Evolutionary conservation across 2,888 invertebrate species (phyloP), one percentile per base, ranked within the genome.

Genomic region (Protophormia terraenovae): DNA sequence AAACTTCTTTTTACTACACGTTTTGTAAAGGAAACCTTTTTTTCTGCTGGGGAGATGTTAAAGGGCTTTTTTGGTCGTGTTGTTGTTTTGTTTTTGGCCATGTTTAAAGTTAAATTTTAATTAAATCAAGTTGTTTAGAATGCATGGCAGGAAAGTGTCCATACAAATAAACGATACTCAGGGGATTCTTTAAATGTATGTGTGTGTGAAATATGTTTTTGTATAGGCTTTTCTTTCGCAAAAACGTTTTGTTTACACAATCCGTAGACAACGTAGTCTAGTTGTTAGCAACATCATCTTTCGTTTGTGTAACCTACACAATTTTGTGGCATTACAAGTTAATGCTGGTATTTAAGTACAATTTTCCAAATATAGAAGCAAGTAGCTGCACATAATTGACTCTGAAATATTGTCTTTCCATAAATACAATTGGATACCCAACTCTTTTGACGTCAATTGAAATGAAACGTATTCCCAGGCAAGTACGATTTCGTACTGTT

Each of bases 101-200:
- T 67, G 45, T 66, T 89, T 87, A 83, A 84, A 84, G 78, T 86
- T 86, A 73, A 87, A 77, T 87, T 86, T 86, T 87, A 87, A 87
- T 87, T 87, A 87, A 87, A 87, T 86, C 83, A 84, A 78, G 67
- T 83, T 87, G 69, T 73, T 87, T 84, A 73, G 73, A 84, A 86
- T 84, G 75, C 87, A 83, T 41, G 45, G 32, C 84, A 60, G 14
- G 60, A 79, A 60, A 45, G 81, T 72, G 58, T 69, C 69, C 76
- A 66, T 69, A 82, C 66, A 87, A 88, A 88, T 88, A 89, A 90
- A 90, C 89, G 88, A 89, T 88, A 87, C 90, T 87, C 89, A 86
- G 87, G 90, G 89, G 90, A 89, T 69, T 78, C 55, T 35, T 38
- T 27, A 4, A 12, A 14, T 12, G 7, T 14, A 12, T 14, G 14